A percentile compares a stretch with the other conserved stretches of the same genome.
These are phyloP conservation scores for Anagrus nilaparvatae DNA, from an alignment of 1,140 invertebrate species.

Conservation along the genomic window DNA sequence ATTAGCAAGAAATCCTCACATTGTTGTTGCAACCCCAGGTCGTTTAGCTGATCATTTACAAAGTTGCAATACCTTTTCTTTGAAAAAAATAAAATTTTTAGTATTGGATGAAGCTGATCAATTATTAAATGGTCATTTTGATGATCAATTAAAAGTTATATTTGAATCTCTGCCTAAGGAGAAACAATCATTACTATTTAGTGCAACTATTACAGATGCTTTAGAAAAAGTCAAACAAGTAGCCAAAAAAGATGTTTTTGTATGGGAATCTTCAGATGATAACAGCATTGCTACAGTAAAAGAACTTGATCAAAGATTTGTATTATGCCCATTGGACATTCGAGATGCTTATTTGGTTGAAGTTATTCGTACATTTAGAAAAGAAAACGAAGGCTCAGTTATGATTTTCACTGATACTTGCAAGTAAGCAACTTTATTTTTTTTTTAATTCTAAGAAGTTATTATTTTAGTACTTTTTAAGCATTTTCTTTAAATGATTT, in stretches of 20 bases:
- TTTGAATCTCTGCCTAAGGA: conserved; percentile 69
- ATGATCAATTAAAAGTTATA: conserved; percentile 73
- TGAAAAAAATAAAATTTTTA: conserved; percentile 73
- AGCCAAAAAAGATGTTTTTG: conserved; percentile 48
- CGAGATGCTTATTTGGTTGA: conserved; percentile 92
- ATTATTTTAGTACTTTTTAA: neutral
- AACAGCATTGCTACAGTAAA: conserved; percentile 69
- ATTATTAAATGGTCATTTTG: conserved; percentile 70
- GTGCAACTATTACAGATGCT: conserved; percentile 90
- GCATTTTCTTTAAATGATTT: too few relatives aligned
- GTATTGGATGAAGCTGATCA: conserved; percentile 91
- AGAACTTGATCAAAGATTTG: conserved; percentile 79
- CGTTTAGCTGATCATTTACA: conserved; percentile 79
- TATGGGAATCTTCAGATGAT: conserved; percentile 56
- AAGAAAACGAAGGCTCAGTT: conserved; percentile 65
- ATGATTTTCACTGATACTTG: conserved; percentile 93
- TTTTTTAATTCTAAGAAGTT: neutral
- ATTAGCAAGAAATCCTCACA: conserved; percentile 78
- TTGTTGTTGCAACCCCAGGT: conserved; percentile 91
- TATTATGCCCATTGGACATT: conserved; percentile 79
- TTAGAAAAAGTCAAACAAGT: conserved; percentile 61
- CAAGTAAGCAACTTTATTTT: conserved; percentile 54
- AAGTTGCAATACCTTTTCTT: conserved; percentile 71
- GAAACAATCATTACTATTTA: conserved; percentile 83
- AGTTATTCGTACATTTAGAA: conserved; percentile 67